Base-by-base conservation (phyloP, 1,140 invertebrate genomes). In the Aethina tumida region DNA sequence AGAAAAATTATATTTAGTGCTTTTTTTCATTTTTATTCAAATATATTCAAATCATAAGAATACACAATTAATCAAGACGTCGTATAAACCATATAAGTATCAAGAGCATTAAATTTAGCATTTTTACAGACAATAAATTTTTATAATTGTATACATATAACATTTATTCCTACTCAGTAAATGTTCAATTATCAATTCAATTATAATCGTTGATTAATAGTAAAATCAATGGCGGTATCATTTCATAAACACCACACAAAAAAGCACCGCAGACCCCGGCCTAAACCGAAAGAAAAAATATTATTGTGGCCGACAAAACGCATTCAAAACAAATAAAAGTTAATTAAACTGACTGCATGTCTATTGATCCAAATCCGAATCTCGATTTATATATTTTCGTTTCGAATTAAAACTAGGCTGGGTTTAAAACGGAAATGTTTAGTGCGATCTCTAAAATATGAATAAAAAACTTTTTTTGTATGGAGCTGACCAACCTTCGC, bases 401-500 rank as follows among this genome's bases (percentile, higher is more conserved):
- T 22, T 14, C 16, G 31, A 36, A 42, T 42, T 26, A 20, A 35
- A 43, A 39, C 36, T 44, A 34, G 42, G 42, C 39, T 44, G 33
- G 42, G 42, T 44, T 34, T 33, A 34, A 44, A 44, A 44, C 42
- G 42, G 42, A 44, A 34, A 40, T 44, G 42, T 42, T 42, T 32
- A 39, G 35, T 34, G 34, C 30, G 36, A 39, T 44, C 15, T 39
- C 37, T 43, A 31, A 28, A 35, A 39, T 27, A 28, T 15, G 17
- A 34, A 39, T 27, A 44, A 39, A 44, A 43, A 39, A 34, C 19
- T 37, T 38, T 44, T 40, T 40, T 33, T 35, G 17, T 22, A 18
- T n/a, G n/a, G n/a, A n/a, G 40, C 43, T 47, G 45, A 31, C 31
- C 45, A 35, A 41, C 40, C 40, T 47, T 47, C 45, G 27, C 35